Evolutionary conservation across 2,113 vertebrate species (phyloP).

Genomic region (Urocitellus parryii): DNA sequence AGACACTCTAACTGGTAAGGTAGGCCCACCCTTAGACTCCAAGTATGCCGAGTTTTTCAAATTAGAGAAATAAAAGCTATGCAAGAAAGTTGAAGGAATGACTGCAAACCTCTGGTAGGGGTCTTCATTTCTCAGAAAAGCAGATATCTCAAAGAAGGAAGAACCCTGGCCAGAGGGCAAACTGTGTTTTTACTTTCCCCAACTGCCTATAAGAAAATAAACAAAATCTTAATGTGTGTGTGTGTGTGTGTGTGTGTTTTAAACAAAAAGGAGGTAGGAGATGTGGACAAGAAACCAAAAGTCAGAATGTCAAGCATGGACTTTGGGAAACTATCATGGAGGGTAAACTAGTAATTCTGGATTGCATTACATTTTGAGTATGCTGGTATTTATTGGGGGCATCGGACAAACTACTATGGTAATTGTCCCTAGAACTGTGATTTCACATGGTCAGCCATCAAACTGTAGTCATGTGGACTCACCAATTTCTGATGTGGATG

Average conservation of each 20-base stretch:
- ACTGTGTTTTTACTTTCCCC: background rate
- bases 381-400: background rate
- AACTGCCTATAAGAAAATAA: background rate
- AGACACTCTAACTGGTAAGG: background rate
- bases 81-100: background rate
- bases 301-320: background rate
- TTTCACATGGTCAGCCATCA: background rate
- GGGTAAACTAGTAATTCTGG: accelerated
- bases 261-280: background rate
- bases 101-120: background rate
- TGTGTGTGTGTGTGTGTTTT: too few species aligned
- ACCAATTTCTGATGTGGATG: background rate
- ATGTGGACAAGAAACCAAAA: background rate
- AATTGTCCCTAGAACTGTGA: background rate
- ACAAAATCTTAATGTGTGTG: background rate
- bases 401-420: background rate
- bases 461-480: background rate
- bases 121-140: conserved; percentile 18
- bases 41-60: background rate
- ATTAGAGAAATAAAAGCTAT: background rate
- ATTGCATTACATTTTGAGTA: background rate
- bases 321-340: background rate
- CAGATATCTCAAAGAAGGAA: background rate
- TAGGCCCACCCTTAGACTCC: background rate
- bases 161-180: background rate